Evolutionary conservation across 1,140 invertebrate species (phyloP).

Genomic region (Trichogramma pretiosum): DNA sequence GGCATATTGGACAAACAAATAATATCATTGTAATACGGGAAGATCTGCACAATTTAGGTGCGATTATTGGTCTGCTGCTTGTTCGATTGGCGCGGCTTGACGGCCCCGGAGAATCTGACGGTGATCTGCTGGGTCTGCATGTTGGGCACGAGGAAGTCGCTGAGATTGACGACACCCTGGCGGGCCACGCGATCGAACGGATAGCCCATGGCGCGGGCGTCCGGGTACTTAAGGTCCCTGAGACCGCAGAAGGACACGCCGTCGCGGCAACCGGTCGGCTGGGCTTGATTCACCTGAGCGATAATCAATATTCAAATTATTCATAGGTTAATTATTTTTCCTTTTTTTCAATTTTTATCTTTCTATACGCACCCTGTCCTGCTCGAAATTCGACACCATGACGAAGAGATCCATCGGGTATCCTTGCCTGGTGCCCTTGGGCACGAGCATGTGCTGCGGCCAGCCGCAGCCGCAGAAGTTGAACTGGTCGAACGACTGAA

Average conservation of each 20-base stretch:
- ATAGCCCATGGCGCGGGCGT: conserved; percentile 65
- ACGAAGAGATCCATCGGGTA: conserved; percentile 64
- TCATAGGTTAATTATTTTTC: no score
- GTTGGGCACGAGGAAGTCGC: conserved; percentile 59
- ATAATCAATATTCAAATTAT: not conserved
- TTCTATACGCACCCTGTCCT: conserved; percentile 66
- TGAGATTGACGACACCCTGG: conserved; percentile 44
- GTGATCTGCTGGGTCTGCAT: conserved; percentile 53
- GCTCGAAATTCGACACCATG: conserved; percentile 69
- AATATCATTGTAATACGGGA: no score
- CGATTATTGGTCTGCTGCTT: no score
- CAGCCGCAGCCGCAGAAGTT: conserved; percentile 66
- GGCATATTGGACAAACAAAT: no score
- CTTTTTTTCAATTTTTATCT: no score
- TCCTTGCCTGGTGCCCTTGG: conserved; percentile 64
- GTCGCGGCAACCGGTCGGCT: conserved; percentile 49
- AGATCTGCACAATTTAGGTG: no score
- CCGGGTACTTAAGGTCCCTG: conserved; percentile 62
- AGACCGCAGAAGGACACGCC: conserved; percentile 67
- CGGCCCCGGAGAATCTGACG: conserved; percentile 43
- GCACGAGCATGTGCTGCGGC: conserved; percentile 76
- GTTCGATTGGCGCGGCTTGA: not conserved
- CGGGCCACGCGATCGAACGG: conserved; percentile 61
- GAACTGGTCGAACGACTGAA: not conserved
- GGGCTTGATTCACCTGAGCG: conserved; percentile 8